Evolutionary conservation across 2,113 vertebrate genomes (phyloP), one percentile per base, ranked within the genome.

Genomic region (Montifringilla adamsi): DNA sequence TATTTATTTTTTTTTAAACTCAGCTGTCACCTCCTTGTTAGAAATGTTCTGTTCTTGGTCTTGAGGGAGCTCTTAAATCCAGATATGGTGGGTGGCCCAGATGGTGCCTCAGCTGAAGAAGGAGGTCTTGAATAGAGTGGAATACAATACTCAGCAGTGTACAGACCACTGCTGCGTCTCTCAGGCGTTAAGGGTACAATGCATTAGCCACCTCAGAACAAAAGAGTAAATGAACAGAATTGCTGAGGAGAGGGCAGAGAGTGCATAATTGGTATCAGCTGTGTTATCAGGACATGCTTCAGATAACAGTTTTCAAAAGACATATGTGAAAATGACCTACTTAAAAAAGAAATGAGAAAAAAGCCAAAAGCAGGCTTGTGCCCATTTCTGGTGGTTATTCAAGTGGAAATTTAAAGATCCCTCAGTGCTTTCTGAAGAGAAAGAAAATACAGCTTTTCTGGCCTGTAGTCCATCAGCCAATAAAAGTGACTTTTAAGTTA

Each of bases 261-360:
- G 64, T 35, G 52, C 47, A 53, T 78, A 94, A 92, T 46, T 94
- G 75, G 64, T 44, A 92, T 75, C 60, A 82, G 30, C 39, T 70
- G 14, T 78, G 44, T 95, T 78, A 90, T 68, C 50, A 84, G 74
- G 62, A 73, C 56, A 58, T 8, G 28, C 62, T 92, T 90, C 66
- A 92, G 63, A 59, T 78, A 90, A 64, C 31, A 70, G 26, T 88
- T 95, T 95, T 92, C 68, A 77, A 94, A 95, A 92, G 66, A 50
- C 24, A 21, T 52, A 43, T 11, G 35, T 90, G 83, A 89, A 95
- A 94, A 90, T 68, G 59, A 85, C 55, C 63, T 94, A 72, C 75
- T 91, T 90, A 15, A 84, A 89, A 90, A 77, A 81, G 10, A 15
- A 24, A 47, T 1, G 9, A 89, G 50, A 72, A 90, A 87, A 83